phyloP scores from a whole-genome alignment of 2,888 invertebrate species.

The Tipula vernalis region DNA sequence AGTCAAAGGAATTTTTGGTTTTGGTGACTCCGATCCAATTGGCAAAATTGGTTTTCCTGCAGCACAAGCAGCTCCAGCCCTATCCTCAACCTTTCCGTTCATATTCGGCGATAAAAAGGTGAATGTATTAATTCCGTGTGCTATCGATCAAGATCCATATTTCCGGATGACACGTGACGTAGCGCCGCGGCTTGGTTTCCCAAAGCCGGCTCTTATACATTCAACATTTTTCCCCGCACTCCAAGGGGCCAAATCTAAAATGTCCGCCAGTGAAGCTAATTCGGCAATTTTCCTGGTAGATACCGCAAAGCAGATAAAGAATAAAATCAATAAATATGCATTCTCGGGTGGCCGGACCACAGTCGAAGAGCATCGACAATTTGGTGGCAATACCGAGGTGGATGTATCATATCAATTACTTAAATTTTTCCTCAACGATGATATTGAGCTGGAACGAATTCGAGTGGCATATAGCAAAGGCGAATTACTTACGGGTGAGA shows the following conservation, averaged over 20 bases:
- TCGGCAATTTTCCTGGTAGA: constrained; percentile 94
- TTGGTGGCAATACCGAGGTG: constrained; percentile 91
- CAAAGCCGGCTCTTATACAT: constrained; percentile 80
- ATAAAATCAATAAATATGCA: constrained; percentile 92
- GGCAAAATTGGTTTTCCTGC: constrained; percentile 97
- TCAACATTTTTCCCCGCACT: constrained; percentile 85
- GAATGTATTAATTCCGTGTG: constrained; percentile 78
- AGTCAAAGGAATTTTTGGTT: constrained; percentile 96
- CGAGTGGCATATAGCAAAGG: constrained; percentile 42
- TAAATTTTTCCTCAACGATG: constrained; percentile 89
- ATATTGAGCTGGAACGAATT: constrained; percentile 67
- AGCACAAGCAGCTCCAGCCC: constrained; percentile 88
- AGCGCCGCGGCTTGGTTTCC: constrained; percentile 77
- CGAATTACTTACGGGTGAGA: constrained; percentile 80
- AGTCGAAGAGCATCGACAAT: constrained; percentile 77
- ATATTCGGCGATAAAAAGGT: constrained; percentile 72
- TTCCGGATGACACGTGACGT: constrained; percentile 98
- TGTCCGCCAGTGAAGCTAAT: constrained; percentile 92
- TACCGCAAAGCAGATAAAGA: constrained; percentile 89
- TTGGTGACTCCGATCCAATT: constrained; percentile 88
- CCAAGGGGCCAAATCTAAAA: constrained; percentile 95
- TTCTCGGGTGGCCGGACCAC: constrained; percentile 94
- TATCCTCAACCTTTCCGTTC: constrained; percentile 80
- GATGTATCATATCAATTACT: constrained; percentile 77
- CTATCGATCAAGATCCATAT: constrained; percentile 99